Evolutionary conservation across 2,888 invertebrate genomes (phyloP).

Genomic region (Craniophora ligustri): DNA sequence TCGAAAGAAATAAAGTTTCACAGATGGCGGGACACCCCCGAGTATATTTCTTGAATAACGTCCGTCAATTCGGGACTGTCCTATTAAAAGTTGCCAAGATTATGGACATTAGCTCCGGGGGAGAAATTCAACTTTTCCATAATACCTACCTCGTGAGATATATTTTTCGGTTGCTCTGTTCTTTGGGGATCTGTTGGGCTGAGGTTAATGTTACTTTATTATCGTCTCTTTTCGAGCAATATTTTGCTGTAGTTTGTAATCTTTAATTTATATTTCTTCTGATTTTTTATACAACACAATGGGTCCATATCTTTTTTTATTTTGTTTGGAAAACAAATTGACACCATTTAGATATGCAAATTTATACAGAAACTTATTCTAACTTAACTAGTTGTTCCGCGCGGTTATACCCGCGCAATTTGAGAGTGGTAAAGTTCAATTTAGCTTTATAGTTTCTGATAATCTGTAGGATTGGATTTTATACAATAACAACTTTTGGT

Average conservation of each 20-base stretch:
- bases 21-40: constrained; percentile 73
- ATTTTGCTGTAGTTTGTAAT: not conserved
- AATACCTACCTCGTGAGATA: constrained; percentile 65
- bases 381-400: too few relatives aligned
- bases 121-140: constrained; percentile 80
- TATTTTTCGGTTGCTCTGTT: constrained; percentile 49
- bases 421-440: too few relatives aligned
- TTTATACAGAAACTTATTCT: too few relatives aligned
- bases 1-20: constrained; percentile 74
- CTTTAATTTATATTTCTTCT: too few relatives aligned
- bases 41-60: constrained; percentile 85
- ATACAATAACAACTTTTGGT: too few relatives aligned
- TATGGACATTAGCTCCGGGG: constrained; percentile 84
- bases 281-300: not conserved
- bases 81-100: constrained; percentile 87
- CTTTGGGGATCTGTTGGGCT: constrained; percentile 51
- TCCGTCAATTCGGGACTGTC: constrained; percentile 81
- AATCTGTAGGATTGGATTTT: too few relatives aligned
- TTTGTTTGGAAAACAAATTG: too few relatives aligned
- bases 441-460: too few relatives aligned
- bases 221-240: not conserved
- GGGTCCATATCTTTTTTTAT: too few relatives aligned
- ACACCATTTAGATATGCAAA: too few relatives aligned
- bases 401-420: too few relatives aligned
- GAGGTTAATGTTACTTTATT: constrained; percentile 6